Evolutionary conservation across 1,140 invertebrate genomes (phyloP), one percentile per base, ranked within the genome.

Genomic region (Drosophila dunni): DNA sequence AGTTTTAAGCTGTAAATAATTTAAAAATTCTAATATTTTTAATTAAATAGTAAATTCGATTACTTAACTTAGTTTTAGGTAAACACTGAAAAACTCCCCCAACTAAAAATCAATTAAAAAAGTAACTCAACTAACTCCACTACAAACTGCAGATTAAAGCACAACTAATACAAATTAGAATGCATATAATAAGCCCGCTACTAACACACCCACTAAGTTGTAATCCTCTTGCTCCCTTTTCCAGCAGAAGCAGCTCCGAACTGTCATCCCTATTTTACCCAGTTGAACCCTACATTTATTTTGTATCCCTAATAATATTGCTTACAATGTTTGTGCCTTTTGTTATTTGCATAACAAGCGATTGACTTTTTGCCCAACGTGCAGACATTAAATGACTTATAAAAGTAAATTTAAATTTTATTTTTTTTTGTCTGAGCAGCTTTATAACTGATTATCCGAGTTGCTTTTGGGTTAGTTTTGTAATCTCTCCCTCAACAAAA

Each of bases 391-490:
- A 68, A 46, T 69, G 42, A 53, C 71, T 50, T 62, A 40, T 68
- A 38, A 68, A 56, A 54, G 13, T 62, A n/a, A 58, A 64, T 75
- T 75, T 64, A 64, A 71, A 71, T 71, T 75, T 20, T 20, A 1
- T 20, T 71, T 20, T 17, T 20, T 71, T 4, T 54, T 15, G 36
- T 29, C 13, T 45, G 24, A 15, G 40, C 73, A 54, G 60, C 67
- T 71, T 75, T 71, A 45, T 57, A 64, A 64, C 72, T 75, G 72
- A 75, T 75, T 64, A 75, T 75, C 53, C 50, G 24, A 36, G 11
- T 62, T 69, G 42, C 44, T 63, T 58, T 58, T 58, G 64, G 40
- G 44, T 69, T 69, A 75, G 67, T 71, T 74, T 75, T 57, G 66
- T 57, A 58, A 64, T 57, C 44, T 40, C 8, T 9, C 10, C 13